phyloP scores from a whole-genome alignment of 2,888 invertebrate species.

The Neoitamus cyanurus region DNA sequence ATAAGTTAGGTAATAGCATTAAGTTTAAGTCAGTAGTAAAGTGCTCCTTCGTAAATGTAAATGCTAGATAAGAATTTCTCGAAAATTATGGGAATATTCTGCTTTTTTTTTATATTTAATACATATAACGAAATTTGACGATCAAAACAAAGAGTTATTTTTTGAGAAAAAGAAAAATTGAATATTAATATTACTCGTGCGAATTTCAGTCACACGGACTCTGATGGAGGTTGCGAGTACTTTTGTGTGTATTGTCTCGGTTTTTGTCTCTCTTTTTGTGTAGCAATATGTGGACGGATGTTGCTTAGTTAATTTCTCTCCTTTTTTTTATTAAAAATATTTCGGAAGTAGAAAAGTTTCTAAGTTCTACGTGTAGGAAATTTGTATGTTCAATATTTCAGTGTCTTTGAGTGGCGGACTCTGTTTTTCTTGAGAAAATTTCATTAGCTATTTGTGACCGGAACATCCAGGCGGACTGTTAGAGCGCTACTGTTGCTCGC shows the following conservation, averaged over 20 bases:
- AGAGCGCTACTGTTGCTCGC: neutral
- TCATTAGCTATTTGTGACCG: neutral
- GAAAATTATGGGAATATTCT: slow-evolving; percentile 17
- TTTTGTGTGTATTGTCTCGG: neutral
- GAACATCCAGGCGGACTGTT: neutral
- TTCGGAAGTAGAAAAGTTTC: slow-evolving; percentile 9
- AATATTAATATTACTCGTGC: neutral
- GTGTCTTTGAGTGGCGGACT: neutral
- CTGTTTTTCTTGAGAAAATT: neutral
- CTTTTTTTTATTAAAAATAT: neutral
- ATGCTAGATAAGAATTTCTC: slow-evolving; percentile 4
- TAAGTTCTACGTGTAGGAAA: slow-evolving; percentile 15
- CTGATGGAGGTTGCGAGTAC: neutral
- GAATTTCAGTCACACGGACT: neutral
- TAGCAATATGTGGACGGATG: slow-evolving; percentile 32
- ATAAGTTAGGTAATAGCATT: slow-evolving; percentile 31
- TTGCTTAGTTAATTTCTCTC: neutral
- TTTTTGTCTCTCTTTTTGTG: neutral
- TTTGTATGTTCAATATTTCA: neutral
- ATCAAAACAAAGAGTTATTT: neutral
- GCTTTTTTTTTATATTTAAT: neutral
- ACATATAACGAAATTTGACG: neutral
- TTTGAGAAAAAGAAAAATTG: neutral
- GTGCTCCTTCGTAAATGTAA: slow-evolving; percentile 13
- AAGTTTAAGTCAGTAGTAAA: slow-evolving; percentile 43